Evolutionary conservation across 2,888 invertebrate genomes (phyloP).

Genomic region (Cheilosia variabilis): DNA sequence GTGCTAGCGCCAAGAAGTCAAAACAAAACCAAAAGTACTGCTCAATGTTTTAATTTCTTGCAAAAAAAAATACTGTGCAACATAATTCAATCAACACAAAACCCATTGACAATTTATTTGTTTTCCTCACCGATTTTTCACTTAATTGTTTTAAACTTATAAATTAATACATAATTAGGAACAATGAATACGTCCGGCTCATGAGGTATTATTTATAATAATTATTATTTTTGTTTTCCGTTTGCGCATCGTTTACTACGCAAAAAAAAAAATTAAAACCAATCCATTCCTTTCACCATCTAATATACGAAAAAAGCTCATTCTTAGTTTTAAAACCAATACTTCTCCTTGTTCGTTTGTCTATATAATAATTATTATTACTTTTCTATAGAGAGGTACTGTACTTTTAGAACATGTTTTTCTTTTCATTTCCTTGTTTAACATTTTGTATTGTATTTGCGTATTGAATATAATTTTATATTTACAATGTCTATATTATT

Average conservation of each 20-base stretch:
- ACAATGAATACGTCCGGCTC: slow-evolving; percentile 73
- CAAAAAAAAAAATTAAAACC: slow-evolving; percentile 1
- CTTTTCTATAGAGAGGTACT: slow-evolving; percentile 70
- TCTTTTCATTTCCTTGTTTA: slow-evolving; percentile 58
- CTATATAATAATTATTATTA: slow-evolving; percentile 31
- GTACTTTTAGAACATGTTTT: slow-evolving; percentile 69
- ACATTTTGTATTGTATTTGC: slow-evolving; percentile 40
- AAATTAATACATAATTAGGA: slow-evolving; percentile 63
- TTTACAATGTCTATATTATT: neutral
- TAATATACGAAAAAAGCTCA: slow-evolving; percentile 53
- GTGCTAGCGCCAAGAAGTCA: too few species aligned
- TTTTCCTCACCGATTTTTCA: neutral
- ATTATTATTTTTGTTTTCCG: slow-evolving; percentile 28
- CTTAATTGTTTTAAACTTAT: slow-evolving; percentile 4
- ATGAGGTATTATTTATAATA: slow-evolving; percentile 65
- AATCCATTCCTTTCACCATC: slow-evolving; percentile 40
- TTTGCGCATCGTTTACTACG: slow-evolving; percentile 7
- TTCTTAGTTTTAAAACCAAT: slow-evolving; percentile 39
- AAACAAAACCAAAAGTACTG: neutral
- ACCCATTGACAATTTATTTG: neutral
- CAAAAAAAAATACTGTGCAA: neutral
- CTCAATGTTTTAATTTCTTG: neutral
- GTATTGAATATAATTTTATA: slow-evolving; percentile 10
- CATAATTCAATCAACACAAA: neutral
- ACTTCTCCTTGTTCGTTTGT: slow-evolving; percentile 29